Conservation (phyloP, 1,140 invertebrate genomes). For the Cardiocondyla obscurior region DNA sequence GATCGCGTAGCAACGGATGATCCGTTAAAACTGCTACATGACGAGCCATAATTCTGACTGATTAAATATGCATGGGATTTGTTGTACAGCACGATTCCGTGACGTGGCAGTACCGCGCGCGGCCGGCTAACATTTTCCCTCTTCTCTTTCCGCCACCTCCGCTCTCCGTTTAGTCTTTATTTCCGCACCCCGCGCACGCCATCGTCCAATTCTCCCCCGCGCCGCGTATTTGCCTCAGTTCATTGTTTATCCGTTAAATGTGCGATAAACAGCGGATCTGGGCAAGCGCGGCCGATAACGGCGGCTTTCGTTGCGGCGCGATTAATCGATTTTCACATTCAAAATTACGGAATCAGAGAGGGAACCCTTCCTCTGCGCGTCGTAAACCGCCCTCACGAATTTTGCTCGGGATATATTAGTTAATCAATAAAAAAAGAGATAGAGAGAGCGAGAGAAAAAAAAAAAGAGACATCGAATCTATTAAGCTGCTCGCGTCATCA, state of each 20-base stretch:
- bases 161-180: constrained; percentile 2
- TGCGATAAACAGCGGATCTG: constrained; percentile 76
- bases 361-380: neutral
- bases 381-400: neutral
- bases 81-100: constrained; percentile 73
- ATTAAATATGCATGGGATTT: constrained; percentile 81
- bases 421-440: constrained; percentile 2
- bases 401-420: neutral
- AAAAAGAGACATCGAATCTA: neutral
- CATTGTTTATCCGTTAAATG: constrained; percentile 79
- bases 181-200: neutral
- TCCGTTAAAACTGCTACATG: constrained; percentile 78
- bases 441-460: too few relatives aligned
- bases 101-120: constrained; percentile 65
- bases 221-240: constrained; percentile 67
- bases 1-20: constrained; percentile 71
- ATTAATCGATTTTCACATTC: constrained; percentile 50
- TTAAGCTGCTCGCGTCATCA: neutral
- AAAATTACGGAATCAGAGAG: constrained; percentile 43
- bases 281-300: constrained; percentile 61
- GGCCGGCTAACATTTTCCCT: neutral
- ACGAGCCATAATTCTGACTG: constrained; percentile 79
- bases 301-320: constrained; percentile 63
- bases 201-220: constrained; percentile 1
- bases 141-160: neutral